Base-by-base conservation (phyloP, 2,888 invertebrate species). In the Stegana nigrithorax region DNA sequence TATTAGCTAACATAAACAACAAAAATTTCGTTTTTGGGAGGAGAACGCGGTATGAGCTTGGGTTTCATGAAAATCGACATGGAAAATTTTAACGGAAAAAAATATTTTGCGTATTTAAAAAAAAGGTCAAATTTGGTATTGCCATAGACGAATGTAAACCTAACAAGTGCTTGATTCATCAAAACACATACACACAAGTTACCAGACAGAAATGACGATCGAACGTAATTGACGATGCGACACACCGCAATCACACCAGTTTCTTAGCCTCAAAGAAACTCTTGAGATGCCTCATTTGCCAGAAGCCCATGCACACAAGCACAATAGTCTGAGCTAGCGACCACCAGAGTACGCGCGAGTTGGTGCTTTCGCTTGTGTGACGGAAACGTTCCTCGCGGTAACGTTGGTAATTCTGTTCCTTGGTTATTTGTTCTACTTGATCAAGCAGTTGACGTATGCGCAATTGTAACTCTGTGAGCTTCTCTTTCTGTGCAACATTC, bases 231-330 rank as follows among this genome's bases (percentile, higher is more conserved):
- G 55, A 53, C 55, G 36, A 55, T 56, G 56, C 25, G 56, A 21
- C 36, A 23, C 7, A 17, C 44, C 63, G 64, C n/a, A n/a, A n/a
- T 36, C 61, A 59, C 12, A 97, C 97, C 83, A 99, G 89, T 89
- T 99, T 99, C 87, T 99, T 99, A 26, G 98, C 98, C 87, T 99
- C 98, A 83, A 99, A 99, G 90, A 99, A 99, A 81, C 95, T 95
- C 89, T 98, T 98, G 72, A 99, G 89, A 89, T 99, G 99, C 80
- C 92, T 91, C 97, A 99, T 98, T 87, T 99, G 99, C 98, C 98
- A 99, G 72, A 96, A 93, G 14, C 99, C 99, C 89, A 98, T 98
- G 29, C 90, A 87, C 0, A 98, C 87, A 10, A 99, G 89, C 44
- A 99, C 94, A 59, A 91, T 88, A 0, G 96, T 95, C 87, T 99